These are phyloP conservation scores for Nothoprocta perdicaria DNA, from an alignment of 2,113 vertebrate genomes.

Conservation along the genomic window DNA sequence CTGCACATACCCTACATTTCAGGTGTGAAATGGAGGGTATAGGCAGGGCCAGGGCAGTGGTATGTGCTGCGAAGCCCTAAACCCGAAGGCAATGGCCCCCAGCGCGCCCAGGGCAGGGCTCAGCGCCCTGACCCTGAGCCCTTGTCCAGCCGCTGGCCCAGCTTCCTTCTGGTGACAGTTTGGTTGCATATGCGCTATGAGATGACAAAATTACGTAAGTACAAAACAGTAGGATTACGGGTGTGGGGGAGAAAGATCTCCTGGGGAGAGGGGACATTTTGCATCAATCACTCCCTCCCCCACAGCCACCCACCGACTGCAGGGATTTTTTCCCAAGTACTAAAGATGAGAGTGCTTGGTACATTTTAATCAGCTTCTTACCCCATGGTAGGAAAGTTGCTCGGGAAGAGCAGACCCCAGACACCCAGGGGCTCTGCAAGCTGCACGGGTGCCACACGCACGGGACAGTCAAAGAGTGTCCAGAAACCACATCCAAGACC, in stretches of 20 bases:
- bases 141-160: neutral
- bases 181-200: neutral
- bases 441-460: neutral
- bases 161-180: neutral
- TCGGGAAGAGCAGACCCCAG: neutral
- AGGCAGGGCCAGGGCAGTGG: neutral
- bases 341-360: conserved; percentile 18
- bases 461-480: neutral
- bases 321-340: conserved; percentile 62
- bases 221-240: conserved; percentile 21
- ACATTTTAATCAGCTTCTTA: conserved; percentile 57
- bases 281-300: conserved; percentile 67
- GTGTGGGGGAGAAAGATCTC: conserved; percentile 63
- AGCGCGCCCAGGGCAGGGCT: rapidly evolving
- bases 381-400: neutral
- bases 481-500: neutral
- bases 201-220: conserved; percentile 24
- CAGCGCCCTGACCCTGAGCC: neutral
- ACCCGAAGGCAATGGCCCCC: neutral
- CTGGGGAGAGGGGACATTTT: conserved; percentile 68
- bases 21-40: no score
- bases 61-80: neutral
- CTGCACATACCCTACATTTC: neutral
- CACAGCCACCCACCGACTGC: conserved; percentile 65
- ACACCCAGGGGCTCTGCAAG: neutral